Base-by-base conservation (phyloP, 2,113 vertebrate genomes). In the Antechinus flavipes region DNA sequence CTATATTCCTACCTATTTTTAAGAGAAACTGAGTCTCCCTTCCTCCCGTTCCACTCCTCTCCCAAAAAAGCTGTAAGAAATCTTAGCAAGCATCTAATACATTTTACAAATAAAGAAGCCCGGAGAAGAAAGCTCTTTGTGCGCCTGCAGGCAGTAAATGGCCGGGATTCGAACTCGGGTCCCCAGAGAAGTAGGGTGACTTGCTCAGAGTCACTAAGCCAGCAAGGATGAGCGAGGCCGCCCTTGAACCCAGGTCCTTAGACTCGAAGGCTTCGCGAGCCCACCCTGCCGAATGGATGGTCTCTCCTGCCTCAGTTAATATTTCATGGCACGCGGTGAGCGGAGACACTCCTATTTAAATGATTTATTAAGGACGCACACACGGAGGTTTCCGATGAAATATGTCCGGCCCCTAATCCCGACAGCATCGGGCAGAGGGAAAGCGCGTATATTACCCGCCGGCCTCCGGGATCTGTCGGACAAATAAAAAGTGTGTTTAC, bases 401-500 rank as follows among this genome's bases (percentile, higher is more conserved):
- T 98, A 98, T 98, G 98, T 98, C 98, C 97, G 98, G 97, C 96
- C 97, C 96, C 97, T 98, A 98, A 98, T 98, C 97, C 97, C 97
- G 97, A 98, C 97, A 98, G 98, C 97, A 96, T 97, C 96, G 97
- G 95, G 98, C 97, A 93, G 97, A 96, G 97, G 97, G 97, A 96
- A 97, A 84, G 95, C 97, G 96, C 96, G 96, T 98, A 96, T 97
- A 98, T 98, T 97, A 98, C 98, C 95, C 94, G 90, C 90, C 55
- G 91, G 96, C 96, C 93, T 96, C 91, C n/a, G 96, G 97, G 97
- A 97, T 50, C 47, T 92, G 49, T 30, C 95, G 97, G 98, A 97
- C 97, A 98, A 97, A 97, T 96, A 96, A 95, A 94, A 97, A 97
- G 96, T 95, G 96, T 97, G 97, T 97, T 98, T 98, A 96, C 95